Percentiles rank a stretch among this genome's conserved stretches.
Conservation (phyloP, 2,888 invertebrate genomes). For the Ornithoptera alexandrae region DNA sequence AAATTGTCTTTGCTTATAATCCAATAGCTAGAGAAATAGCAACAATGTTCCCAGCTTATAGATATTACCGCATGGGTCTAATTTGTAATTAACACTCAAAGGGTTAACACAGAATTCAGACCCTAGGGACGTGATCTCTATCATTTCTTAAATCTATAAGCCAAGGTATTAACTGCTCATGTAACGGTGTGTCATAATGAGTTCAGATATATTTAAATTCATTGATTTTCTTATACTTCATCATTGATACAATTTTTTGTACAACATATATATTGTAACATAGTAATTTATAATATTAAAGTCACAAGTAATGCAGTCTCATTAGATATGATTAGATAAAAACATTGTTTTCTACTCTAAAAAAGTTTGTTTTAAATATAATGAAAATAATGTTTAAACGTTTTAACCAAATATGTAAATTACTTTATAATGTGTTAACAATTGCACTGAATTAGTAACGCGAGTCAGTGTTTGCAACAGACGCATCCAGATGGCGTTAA, state of each 20-base stretch:
- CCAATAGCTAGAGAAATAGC: background rate
- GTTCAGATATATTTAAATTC: too few relatives aligned
- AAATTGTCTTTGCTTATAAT: background rate
- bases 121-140: constrained; percentile 2
- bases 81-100: constrained; percentile 26
- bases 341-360: too few relatives aligned
- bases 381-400: background rate
- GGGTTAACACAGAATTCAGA: constrained; percentile 12
- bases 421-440: background rate
- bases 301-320: too few relatives aligned
- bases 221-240: too few relatives aligned
- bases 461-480: background rate
- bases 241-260: too few relatives aligned
- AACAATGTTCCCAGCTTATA: constrained; percentile 1
- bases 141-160: constrained; percentile 14
- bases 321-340: too few relatives aligned
- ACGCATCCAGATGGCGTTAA: background rate
- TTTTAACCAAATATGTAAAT: background rate
- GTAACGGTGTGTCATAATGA: background rate
- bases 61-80: constrained; percentile 17
- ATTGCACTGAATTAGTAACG: background rate
- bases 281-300: too few relatives aligned
- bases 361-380: background rate
- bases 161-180: background rate
- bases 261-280: too few relatives aligned